phyloP scores from a whole-genome alignment of 2,888 invertebrate species.

The Melanostoma scalare region DNA sequence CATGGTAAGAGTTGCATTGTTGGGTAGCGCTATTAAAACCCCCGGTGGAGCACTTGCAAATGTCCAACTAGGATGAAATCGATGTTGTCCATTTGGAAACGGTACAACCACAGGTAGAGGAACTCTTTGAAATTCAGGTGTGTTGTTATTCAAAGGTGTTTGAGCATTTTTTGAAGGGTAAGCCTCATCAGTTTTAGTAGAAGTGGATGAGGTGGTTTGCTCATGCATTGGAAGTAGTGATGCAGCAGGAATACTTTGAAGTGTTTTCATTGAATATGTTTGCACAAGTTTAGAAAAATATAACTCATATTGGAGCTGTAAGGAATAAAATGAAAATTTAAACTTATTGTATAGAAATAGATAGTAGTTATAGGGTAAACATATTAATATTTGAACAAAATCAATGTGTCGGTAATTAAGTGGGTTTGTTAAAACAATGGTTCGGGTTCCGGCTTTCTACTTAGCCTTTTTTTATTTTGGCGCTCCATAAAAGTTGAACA shows the following conservation, averaged over 20 bases:
- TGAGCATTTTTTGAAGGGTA: conserved; percentile 1
- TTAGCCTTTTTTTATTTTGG: too few relatives aligned
- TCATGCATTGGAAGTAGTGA: conserved; percentile 38
- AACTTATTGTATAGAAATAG: not conserved
- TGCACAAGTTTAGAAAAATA: conserved; percentile 81
- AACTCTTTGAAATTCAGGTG: conserved; percentile 45
- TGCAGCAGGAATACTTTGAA: conserved; percentile 75
- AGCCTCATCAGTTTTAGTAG: conserved; percentile 32
- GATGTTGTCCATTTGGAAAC: conserved; percentile 55
- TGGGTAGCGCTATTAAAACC: conserved; percentile 54
- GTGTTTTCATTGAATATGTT: conserved; percentile 78
- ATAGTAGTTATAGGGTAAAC: not conserved
- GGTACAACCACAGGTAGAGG: conserved; percentile 61
- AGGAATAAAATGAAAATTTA: conserved; percentile 12
- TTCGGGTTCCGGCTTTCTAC: too few relatives aligned
- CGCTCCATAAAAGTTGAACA: too few relatives aligned
- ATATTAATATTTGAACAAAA: not conserved
- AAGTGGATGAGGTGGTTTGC: conserved; percentile 4
- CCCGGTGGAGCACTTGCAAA: conserved; percentile 46
- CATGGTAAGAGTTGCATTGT: conserved; percentile 37
- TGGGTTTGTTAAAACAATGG: too few relatives aligned
- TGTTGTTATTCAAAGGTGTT: conserved; percentile 6
- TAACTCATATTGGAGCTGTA: conserved; percentile 80
- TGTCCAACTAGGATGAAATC: conserved; percentile 45
- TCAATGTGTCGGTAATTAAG: not conserved